Base-by-base conservation (phyloP, 2,888 invertebrate genomes). In the Acrocera orbiculus region DNA sequence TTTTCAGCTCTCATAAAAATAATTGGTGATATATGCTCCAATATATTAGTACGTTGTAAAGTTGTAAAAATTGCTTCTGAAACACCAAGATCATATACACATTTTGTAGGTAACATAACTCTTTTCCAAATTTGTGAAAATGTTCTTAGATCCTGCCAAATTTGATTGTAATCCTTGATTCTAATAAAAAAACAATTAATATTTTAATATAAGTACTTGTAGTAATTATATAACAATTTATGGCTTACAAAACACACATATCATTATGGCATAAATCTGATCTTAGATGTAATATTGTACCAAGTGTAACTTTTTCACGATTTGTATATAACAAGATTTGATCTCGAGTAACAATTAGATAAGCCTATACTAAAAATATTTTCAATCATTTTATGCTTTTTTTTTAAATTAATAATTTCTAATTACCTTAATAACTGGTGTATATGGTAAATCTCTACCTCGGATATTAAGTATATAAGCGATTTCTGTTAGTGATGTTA, bases 391-490 rank as follows among this genome's bases (percentile, higher is more conserved):
- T 36, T 34, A 35, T 22, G 16, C 16, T 11, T 13, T 32, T 23
- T 15, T 29, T 25, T 29, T 22, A 32, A 32, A 19, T 9, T 26
- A 7, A 6, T 14, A 19, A 16, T 15, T 19, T n/a, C n/a, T n/a
- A 26, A 17, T 35, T 25, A 81, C 73, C 49, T 76, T 73, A 7
- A 86, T 63, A 13, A 83, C 73, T 0, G 90, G 87, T 2, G 78
- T 80, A 52, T 73, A 76, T 0, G 78, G 77, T 41, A 85, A 66
- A 60, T 92, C 90, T 36, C 70, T 64, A 0, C 86, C 89, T n/a
- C 90, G 68, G 13, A 92, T 70, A 54, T 92, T 92, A 22, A 89
- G 64, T 20, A 90, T 58, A 79, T 89, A 90, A 0, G 87, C 83
- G 27, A 81, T 73, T 56, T 90, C 89, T 46, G 89, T 86, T 34